Evolutionary conservation across 2,113 vertebrate genomes (phyloP), one percentile per base, ranked within the genome.

Genomic region (Paratilapia polleni): DNA sequence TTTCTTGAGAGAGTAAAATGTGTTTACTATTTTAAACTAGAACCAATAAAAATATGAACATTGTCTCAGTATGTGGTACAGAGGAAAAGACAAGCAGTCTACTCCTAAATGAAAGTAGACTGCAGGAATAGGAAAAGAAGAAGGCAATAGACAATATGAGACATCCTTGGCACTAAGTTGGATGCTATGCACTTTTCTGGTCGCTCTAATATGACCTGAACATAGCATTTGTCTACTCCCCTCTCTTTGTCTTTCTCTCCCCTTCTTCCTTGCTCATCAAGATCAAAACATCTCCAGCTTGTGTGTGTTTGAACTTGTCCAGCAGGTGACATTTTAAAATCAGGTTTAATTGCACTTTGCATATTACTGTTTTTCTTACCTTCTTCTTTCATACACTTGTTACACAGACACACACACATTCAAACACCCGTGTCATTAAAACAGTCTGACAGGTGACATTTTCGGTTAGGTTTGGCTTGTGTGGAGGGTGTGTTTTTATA

Each of bases 241-340:
- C 20, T 19, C 56, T 26, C 26, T 73, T 24, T 52, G 58, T 56
- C 36, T 49, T 28, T 26, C 34, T 26, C 5, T 60, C 36, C 31
- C 56, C 22, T 52, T 73, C 17, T 63, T 28, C 34, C 14, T 77
- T 79, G 57, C 61, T 63, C 38, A 57, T 75, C 8, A 6, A 52
- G 36, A 86, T 83, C 60, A 78, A 80, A 87, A 88, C 75, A 84
- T 57, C 52, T 63, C 31, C 52, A 19, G n/a, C 64, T 87, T 58
- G 43, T 81, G 54, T 78, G 34, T 52, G 81, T 85, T 86, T 81
- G 58, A 87, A 88, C 84, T 73, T 54, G 84, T 79, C 68, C 20
- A 17, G 58, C 68, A 80, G 77, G 78, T 91, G 88, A 87, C 77
- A 88, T 92, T 89, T 88, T 54, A 76, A 91, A 85, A 80, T 70